Base-by-base conservation (phyloP, 2,888 invertebrate genomes). In the Lysandra coridon region DNA sequence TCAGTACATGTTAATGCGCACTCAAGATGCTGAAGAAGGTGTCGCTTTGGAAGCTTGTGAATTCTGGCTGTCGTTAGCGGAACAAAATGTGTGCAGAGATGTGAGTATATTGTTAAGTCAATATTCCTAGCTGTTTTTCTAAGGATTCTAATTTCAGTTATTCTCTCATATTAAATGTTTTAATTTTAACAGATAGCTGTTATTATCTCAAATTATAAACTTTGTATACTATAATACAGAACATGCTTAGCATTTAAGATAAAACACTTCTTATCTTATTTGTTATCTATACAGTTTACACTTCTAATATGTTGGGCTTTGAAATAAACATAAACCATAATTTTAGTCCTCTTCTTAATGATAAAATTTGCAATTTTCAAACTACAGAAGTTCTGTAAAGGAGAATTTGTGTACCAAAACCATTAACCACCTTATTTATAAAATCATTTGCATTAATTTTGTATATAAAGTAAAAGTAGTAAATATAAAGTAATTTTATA, bases 41-140 rank as follows among this genome's bases (percentile, higher is more conserved):
- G 99, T 99, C 23, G 99, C 99, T 0, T 93, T 99, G 80, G 99
- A 99, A 92, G 99, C 99, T 0, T 99, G 99, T 86, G 99, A 99
- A 91, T 99, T 99, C 93, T 99, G 99, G 99, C 92, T 99, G 78
- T 98, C 99, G 0, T 95, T 99, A 79, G 99, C 99, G 1, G 99
- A 99, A 88, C 98, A 98, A 88, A 97, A 96, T 85, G 96, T 99
- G 83, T 99, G 99, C 90, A 97, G 98, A 89, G 98, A 98, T 88
- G 94, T 94, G 83, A 86, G 86, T 98, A 33, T 44, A 76, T 12
- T 30, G 12, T 37, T 57, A 37, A 40, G 14, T 17, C 44, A 44
- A 44, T 44, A 44, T 44, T 49, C 10, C 12, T 23, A 23, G 2
- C 73, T 57, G 33, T 49, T 17, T 57, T 73, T 57, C 10, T 33